A percentile compares a stretch with the other conserved stretches of the same genome.
Evolutionary conservation across 1,140 invertebrate genomes (phyloP).

Genomic region (Periplaneta americana): DNA sequence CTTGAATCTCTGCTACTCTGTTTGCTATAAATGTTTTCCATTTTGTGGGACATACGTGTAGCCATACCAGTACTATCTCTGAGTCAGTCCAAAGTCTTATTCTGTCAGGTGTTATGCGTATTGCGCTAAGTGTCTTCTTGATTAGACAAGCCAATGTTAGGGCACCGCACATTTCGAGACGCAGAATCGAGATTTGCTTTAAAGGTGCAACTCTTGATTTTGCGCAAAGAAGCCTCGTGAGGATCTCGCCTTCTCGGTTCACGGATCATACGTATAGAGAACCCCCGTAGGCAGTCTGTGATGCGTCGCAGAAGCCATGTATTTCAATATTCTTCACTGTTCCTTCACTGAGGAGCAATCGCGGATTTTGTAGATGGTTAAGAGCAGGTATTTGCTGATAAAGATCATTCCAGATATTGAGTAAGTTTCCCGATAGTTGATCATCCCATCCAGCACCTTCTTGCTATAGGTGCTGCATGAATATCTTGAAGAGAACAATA

Average conservation of each 20-base stretch:
- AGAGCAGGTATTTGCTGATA: constrained; percentile 1
- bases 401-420: neutral
- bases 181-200: constrained; percentile 32
- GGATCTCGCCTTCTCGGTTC: constrained; percentile 14
- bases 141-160: constrained; percentile 27
- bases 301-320: constrained; percentile 28
- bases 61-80: constrained; percentile 27
- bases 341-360: constrained; percentile 18
- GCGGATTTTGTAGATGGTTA: constrained; percentile 21
- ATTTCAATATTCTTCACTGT: constrained; percentile 21
- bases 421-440: neutral
- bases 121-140: constrained; percentile 13
- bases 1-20: constrained; percentile 33
- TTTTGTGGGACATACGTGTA: constrained; percentile 19
- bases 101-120: neutral
- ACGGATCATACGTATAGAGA: constrained; percentile 26
- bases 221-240: constrained; percentile 26
- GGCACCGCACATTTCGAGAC: constrained; percentile 40
- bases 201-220: constrained; percentile 35
- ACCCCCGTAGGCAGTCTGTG: constrained; percentile 22
- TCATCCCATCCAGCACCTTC: no score
- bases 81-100: constrained; percentile 19
- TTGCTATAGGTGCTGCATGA: no score
- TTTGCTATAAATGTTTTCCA: constrained; percentile 37
- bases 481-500: no score